A percentile compares a stretch with the other conserved stretches of the same genome.
Conservation (phyloP, 2,113 vertebrate species). For the Eulacestoma nigropectus region DNA sequence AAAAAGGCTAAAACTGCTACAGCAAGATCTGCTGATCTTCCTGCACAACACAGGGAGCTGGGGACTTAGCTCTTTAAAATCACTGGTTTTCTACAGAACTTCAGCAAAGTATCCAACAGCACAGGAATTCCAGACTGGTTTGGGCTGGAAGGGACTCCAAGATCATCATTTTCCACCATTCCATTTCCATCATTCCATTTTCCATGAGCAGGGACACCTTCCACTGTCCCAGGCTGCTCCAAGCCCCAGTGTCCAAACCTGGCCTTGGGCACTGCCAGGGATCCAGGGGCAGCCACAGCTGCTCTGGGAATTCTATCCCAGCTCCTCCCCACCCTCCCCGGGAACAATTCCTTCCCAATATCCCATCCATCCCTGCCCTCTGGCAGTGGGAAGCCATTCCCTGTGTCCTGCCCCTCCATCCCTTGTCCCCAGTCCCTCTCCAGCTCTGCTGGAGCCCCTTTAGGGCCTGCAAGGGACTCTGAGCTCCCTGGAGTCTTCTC, state of each 20-base stretch:
- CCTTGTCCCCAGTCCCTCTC: background rate
- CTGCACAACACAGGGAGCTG: background rate
- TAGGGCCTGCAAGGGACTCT: background rate
- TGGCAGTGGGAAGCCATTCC: background rate
- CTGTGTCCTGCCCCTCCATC: background rate
- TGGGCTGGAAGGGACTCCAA: background rate
- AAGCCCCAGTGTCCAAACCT: background rate
- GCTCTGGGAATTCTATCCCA: background rate
- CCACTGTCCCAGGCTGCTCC: background rate
- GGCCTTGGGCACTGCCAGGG: background rate
- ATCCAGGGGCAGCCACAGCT: background rate
- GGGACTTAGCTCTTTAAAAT: background rate
- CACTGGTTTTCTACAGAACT: background rate
- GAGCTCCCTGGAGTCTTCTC: background rate
- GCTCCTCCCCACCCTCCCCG: background rate
- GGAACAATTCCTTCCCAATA: accelerated
- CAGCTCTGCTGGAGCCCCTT: background rate
- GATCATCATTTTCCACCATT: accelerated
- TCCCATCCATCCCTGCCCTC: background rate
- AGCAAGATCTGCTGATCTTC: background rate
- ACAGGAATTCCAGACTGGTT: background rate
- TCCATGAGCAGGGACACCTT: background rate
- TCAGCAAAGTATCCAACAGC: background rate
- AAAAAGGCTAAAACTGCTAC: background rate
- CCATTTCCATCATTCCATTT: too few species aligned